These are phyloP conservation scores for Geotrupes spiniger DNA, from an alignment of 2,888 invertebrate genomes.

Conservation along the genomic window DNA sequence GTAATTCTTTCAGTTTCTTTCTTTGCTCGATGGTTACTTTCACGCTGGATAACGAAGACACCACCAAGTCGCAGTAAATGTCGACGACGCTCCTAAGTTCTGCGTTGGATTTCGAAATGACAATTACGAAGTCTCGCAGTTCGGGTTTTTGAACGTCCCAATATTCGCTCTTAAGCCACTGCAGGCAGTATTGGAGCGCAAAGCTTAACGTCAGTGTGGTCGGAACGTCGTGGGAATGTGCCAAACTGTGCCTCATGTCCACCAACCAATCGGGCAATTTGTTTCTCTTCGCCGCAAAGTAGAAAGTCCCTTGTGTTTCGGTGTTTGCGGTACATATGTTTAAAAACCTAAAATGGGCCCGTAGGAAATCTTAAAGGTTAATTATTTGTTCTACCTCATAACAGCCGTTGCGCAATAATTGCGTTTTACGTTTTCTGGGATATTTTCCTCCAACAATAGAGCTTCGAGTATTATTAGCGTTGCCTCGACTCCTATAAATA, in stretches of 20 bases:
- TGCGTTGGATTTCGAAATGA: neutral
- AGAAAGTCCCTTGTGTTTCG: conserved; percentile 44
- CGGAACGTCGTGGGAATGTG: conserved; percentile 69
- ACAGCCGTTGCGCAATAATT: conserved; percentile 62
- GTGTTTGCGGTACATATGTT: conserved; percentile 45
- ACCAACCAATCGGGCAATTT: conserved; percentile 79
- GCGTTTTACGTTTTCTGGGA: conserved; percentile 53
- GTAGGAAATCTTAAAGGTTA: conserved; percentile 2
- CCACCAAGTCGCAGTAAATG: conserved; percentile 9
- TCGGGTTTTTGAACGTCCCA: conserved; percentile 59
- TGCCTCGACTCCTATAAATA: conserved; percentile 62
- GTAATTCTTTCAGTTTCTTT: conserved; percentile 9
- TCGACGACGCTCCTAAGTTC: conserved; percentile 5
- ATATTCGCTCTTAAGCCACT: conserved; percentile 69
- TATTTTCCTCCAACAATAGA: conserved; percentile 44
- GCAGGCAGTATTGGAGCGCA: conserved; percentile 60
- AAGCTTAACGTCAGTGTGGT: conserved; percentile 60
- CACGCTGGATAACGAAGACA: neutral
- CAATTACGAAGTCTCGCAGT: conserved; percentile 50
- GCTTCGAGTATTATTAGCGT: conserved; percentile 59
- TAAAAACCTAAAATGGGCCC: conserved; percentile 40
- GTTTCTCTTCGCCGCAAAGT: conserved; percentile 60
- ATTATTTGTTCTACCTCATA: conserved; percentile 55
- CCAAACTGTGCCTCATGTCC: conserved; percentile 72
- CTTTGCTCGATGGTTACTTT: neutral